phyloP scores from a whole-genome alignment of 1,140 invertebrate genomes.

The Lanistes nyassanus region DNA sequence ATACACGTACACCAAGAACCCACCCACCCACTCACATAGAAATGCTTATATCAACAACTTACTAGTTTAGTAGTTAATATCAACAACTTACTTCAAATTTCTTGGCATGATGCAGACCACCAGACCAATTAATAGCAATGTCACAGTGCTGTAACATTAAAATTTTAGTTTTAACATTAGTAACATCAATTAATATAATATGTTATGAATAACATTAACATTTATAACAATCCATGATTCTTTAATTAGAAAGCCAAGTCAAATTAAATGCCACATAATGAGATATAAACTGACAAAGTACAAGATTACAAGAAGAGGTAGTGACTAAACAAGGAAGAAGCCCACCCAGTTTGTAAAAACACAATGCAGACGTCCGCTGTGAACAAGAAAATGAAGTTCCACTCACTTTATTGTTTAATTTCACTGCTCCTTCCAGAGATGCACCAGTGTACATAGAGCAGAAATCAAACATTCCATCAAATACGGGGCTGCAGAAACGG shows the following conservation, averaged over 20 bases:
- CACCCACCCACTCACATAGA: not conserved
- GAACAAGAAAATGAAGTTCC: not conserved
- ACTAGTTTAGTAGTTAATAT: not conserved
- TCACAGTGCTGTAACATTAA: conserved; percentile 72
- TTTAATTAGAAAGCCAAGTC: not conserved
- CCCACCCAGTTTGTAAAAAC: not conserved
- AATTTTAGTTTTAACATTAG: not conserved
- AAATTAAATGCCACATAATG: not conserved
- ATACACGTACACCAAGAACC: not conserved
- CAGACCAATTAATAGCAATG: conserved; percentile 99
- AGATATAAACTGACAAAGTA: no score
- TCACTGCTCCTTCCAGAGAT: conserved; percentile 76
- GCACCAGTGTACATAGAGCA: conserved; percentile 98
- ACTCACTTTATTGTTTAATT: conserved; percentile 66
- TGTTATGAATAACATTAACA: not conserved
- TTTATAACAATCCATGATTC: not conserved
- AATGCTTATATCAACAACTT: not conserved
- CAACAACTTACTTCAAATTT: conserved; percentile 58
- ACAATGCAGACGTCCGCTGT: no score
- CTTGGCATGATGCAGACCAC: conserved; percentile 98
- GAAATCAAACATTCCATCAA: conserved; percentile 98
- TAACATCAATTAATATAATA: not conserved
- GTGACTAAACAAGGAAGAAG: not conserved
- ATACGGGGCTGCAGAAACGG: conserved; percentile 79
- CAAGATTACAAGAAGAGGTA: no score